Evolutionary conservation across 2,797 vertebrate genomes (phyloP), one percentile per base, ranked within the genome.

Genomic region (Serranus cabrilla): DNA sequence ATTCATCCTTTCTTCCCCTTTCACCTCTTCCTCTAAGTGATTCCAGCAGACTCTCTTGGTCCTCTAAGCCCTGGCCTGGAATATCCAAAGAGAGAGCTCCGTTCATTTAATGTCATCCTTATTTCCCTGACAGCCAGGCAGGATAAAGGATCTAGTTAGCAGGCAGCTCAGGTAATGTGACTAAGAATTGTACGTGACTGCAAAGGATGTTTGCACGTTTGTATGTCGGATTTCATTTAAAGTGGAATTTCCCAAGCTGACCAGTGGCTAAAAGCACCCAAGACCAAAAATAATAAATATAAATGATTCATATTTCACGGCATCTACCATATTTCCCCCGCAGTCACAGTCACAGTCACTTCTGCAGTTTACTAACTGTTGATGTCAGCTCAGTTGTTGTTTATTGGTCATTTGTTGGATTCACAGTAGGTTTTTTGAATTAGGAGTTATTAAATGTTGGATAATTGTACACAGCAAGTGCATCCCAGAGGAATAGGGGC

Each of bases 51-150:
- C 70, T 63, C 47, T 56, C 66, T 75, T 20, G n/a, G 54, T 42
- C 78, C 37, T 68, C 67, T 71, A 18, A 75, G 81, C 63, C 43
- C 71, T 80, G 74, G 78, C 72, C 69, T 56, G 77, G 84, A 89
- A 89, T 88, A 76, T 80, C 84, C 78, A 83, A 90, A 87, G 78
- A 89, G 80, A 71, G 67, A 71, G 76, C 84, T 78, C 78, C 59
- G 68, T 90, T 87, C 80, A 83, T 87, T 92, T 91, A 82, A 84
- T 90, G 84, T 81, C 85, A 85, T 86, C 81, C 81, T 84, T 77
- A 84, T 89, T 89, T 87, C 56, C 70, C 64, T 83, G 83, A 88
- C 83, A 85, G 74, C 63, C 76, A 23, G 75, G 73, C 65, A 17
- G 81, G 77, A 85, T 80, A 78, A 87, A 88, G 82, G 71, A 86